Conservation (phyloP, 2,888 invertebrate genomes). For the Mesorhabditis spiculigera region DNA sequence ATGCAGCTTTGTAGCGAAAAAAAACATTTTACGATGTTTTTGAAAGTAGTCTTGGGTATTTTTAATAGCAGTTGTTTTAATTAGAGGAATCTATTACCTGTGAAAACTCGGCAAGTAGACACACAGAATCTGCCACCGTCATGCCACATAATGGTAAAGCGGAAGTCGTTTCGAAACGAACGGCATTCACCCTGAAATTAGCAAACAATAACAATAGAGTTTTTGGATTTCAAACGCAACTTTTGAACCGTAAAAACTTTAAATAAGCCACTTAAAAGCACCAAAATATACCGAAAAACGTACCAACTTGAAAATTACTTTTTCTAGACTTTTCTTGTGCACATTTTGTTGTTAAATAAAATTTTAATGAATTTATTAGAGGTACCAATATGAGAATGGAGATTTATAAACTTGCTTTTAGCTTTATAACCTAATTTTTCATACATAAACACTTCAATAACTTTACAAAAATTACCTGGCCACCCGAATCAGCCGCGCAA, state of each 20-base stretch:
- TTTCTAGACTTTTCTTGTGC: background rate
- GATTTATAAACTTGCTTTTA: no score
- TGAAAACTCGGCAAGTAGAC: constrained; percentile 28
- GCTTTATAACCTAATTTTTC: no score
- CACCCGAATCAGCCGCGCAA: constrained; percentile 37
- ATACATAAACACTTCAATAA: background rate
- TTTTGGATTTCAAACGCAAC: no score
- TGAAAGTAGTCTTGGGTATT: background rate
- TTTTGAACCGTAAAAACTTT: no score
- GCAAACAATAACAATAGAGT: background rate
- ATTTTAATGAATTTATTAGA: no score
- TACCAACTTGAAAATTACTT: background rate
- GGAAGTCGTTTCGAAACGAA: constrained; percentile 52
- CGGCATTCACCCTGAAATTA: constrained; percentile 18
- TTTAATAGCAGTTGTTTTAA: background rate
- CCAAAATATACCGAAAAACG: no score
- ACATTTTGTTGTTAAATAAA: no score
- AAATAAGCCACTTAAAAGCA: no score
- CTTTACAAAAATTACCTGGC: constrained; percentile 31
- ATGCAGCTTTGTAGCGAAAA: no score
- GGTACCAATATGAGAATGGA: no score
- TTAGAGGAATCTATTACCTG: constrained; percentile 12
- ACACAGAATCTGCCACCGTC: constrained; percentile 44
- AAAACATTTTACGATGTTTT: no score
- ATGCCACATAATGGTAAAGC: constrained; percentile 52